Conservation (phyloP, 2,113 vertebrate species). For the Lophius piscatorius region DNA sequence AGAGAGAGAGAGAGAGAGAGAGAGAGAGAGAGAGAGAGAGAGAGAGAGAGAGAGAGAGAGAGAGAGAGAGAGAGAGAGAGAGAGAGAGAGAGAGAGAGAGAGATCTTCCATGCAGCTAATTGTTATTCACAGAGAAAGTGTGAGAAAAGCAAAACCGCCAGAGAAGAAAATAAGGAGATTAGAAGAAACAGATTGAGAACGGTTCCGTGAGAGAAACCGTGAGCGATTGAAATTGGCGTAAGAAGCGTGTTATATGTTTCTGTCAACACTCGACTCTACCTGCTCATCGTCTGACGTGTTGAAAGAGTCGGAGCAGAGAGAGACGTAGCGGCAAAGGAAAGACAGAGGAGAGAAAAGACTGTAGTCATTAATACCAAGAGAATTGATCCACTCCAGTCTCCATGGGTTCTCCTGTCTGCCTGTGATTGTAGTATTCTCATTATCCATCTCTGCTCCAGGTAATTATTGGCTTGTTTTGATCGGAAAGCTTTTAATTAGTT, state of each 20-base stretch:
- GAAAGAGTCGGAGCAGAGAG: slow-evolving; percentile 41
- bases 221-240: slow-evolving; percentile 38
- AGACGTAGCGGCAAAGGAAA: slow-evolving; percentile 21
- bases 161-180: slow-evolving; percentile 35
- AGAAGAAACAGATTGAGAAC: slow-evolving; percentile 32
- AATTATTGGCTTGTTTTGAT: slow-evolving; percentile 81
- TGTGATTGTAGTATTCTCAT: slow-evolving; percentile 74
- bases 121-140: slow-evolving; percentile 39
- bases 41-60: too few species aligned
- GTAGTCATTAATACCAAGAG: slow-evolving; percentile 64
- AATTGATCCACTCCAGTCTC: slow-evolving; percentile 70
- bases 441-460: slow-evolving; percentile 75
- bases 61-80: too few species aligned
- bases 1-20: too few species aligned
- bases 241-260: slow-evolving; percentile 49
- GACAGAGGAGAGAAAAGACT: slow-evolving; percentile 31
- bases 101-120: slow-evolving; percentile 11
- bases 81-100: neutral
- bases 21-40: too few species aligned
- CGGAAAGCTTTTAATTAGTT: slow-evolving; percentile 80
- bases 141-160: slow-evolving; percentile 36
- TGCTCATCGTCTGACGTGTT: slow-evolving; percentile 46
- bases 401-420: slow-evolving; percentile 60
- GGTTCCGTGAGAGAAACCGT: neutral
- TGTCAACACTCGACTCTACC: slow-evolving; percentile 53